Conservation (phyloP, 2,113 vertebrate species). For the Neomonachus schauinslandi region DNA sequence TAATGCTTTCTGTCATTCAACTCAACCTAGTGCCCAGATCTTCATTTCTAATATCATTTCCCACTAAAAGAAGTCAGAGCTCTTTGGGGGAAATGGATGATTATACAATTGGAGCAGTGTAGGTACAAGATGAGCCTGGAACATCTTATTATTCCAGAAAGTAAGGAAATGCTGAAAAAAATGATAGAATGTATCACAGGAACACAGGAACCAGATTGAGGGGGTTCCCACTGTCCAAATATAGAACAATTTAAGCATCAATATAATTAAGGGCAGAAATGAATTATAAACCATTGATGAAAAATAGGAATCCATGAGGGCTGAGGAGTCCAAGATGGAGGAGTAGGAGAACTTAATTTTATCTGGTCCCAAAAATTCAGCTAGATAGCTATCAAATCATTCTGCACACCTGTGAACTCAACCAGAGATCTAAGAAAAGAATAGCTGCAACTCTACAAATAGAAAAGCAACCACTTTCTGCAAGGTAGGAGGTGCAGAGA, state of each 20-base stretch:
- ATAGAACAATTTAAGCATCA: neutral
- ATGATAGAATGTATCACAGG: neutral
- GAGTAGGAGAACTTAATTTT: no score
- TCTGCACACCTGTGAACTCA: no score
- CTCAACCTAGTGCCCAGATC: neutral
- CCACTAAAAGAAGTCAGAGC: neutral
- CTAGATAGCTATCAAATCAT: no score
- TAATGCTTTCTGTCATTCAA: neutral
- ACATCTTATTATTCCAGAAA: conserved; percentile 6
- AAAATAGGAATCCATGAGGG: neutral
- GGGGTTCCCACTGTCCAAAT: neutral
- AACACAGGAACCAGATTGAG: neutral
- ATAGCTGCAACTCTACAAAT: no score
- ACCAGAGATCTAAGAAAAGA: no score
- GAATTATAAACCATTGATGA: neutral
- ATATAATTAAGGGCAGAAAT: neutral
- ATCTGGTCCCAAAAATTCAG: no score
- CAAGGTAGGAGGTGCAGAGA: no score
- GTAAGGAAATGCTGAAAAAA: neutral
- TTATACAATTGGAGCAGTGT: neutral
- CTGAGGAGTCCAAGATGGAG: no score
- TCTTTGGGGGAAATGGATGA: neutral
- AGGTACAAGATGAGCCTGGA: neutral
- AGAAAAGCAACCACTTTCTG: no score
- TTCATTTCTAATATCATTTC: neutral